Conservation (phyloP, 2,797 vertebrate genomes). For the Chromis chromis region DNA sequence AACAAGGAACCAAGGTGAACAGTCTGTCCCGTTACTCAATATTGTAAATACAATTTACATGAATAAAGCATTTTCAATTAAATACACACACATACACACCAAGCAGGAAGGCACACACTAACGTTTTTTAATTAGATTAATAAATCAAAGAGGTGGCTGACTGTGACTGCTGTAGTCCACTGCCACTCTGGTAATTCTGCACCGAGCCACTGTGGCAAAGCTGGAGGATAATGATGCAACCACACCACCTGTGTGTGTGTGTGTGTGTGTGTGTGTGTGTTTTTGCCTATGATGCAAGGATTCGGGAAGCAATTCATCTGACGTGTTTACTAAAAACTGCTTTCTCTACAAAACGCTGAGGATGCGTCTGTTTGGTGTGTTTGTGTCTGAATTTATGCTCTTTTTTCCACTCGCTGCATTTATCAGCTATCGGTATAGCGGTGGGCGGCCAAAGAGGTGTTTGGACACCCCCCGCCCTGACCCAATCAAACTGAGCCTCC, state of each 20-base stretch:
- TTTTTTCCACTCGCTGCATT: slow-evolving; percentile 47
- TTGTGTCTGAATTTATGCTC: slow-evolving; percentile 42
- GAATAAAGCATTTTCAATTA: slow-evolving; percentile 68
- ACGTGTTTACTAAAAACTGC: slow-evolving; percentile 65
- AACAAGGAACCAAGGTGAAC: not conserved
- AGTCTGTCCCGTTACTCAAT: slow-evolving; percentile 3
- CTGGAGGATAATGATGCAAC: slow-evolving; percentile 44
- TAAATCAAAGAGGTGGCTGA: slow-evolving; percentile 72
- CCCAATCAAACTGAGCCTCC: slow-evolving; percentile 51
- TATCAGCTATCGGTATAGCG: slow-evolving; percentile 64
- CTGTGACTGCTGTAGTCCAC: slow-evolving; percentile 45
- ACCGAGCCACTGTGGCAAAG: slow-evolving; percentile 36
- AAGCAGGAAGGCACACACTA: slow-evolving; percentile 48
- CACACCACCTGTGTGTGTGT: slow-evolving; percentile 13
- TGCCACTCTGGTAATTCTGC: slow-evolving; percentile 47
- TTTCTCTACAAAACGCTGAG: slow-evolving; percentile 65
- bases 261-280: slow-evolving; percentile 9
- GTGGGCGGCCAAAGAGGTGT: slow-evolving; percentile 64
- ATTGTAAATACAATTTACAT: slow-evolving; percentile 35
- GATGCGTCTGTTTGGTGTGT: slow-evolving; percentile 44
- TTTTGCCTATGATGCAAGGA: slow-evolving; percentile 18
- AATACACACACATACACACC: slow-evolving; percentile 25
- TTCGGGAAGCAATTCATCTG: slow-evolving; percentile 53
- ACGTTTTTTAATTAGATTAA: slow-evolving; percentile 79
- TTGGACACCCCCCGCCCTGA: slow-evolving; percentile 42